Percentiles rank a stretch among this genome's conserved stretches.
Conservation (phyloP, 2,113 vertebrate species). For the Xiphophorus couchianus region DNA sequence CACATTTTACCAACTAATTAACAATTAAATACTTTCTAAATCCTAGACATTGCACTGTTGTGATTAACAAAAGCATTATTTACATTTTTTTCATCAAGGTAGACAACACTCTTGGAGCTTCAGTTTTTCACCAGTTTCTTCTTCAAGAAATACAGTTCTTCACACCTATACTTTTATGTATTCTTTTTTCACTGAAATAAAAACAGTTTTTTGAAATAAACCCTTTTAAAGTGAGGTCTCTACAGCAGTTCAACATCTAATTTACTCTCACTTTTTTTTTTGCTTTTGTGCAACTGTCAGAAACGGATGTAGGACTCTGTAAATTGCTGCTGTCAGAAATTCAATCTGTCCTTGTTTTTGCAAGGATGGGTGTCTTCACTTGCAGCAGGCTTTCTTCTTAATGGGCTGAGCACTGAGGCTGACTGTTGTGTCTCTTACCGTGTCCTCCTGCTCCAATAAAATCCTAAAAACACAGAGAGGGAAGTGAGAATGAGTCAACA, state of each 20-base stretch:
- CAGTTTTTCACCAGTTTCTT: no score
- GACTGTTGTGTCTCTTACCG: slow-evolving; percentile 82
- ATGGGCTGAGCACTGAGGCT: slow-evolving; percentile 71
- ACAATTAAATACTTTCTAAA: background rate
- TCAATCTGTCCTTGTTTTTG: background rate
- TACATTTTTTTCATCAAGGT: background rate
- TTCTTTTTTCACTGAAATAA: background rate
- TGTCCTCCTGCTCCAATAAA: slow-evolving; percentile 89
- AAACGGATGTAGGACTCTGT: background rate
- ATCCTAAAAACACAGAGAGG: slow-evolving; percentile 73
- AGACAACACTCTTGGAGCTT: no score
- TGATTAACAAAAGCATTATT: background rate
- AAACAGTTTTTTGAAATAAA: background rate
- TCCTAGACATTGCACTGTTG: background rate
- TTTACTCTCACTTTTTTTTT: slow-evolving; percentile 1
- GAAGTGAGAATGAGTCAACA: slow-evolving; percentile 2
- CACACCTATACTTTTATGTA: no score
- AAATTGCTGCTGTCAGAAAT: background rate
- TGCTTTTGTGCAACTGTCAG: background rate
- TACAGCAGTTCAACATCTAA: slow-evolving; percentile 1
- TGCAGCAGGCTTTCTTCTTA: slow-evolving; percentile 88
- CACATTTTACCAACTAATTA: background rate
- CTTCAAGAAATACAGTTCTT: no score
- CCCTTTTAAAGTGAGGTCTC: background rate
- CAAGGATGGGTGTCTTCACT: slow-evolving; percentile 51